Conservation (phyloP, 1,140 invertebrate genomes). For the Andricus grossulariae region DNA sequence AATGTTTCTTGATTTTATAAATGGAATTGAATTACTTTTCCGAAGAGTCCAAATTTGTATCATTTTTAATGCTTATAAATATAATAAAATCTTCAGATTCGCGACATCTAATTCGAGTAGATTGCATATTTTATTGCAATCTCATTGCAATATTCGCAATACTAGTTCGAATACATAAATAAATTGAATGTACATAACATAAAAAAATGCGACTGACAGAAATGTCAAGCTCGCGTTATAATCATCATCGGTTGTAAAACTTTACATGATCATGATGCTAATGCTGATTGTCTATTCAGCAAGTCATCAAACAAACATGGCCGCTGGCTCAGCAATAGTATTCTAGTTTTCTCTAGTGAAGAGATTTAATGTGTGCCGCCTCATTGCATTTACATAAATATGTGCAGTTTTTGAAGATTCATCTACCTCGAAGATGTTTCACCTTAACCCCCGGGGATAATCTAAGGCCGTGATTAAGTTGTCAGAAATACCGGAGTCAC, state of each 20-base stretch:
- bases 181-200: no score
- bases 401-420: slow-evolving; percentile 66
- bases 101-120: no score
- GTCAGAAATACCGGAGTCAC: slow-evolving; percentile 72
- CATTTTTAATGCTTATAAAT: no score
- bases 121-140: no score
- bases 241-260: no score
- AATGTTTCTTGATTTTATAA: neutral
- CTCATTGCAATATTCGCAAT: no score
- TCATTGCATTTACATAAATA: slow-evolving; percentile 69
- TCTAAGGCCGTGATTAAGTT: slow-evolving; percentile 68
- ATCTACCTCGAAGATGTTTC: slow-evolving; percentile 48
- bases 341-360: slow-evolving; percentile 52
- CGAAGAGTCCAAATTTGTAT: no score
- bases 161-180: no score
- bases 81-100: no score
- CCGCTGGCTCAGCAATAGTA: slow-evolving; percentile 55
- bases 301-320: slow-evolving; percentile 62
- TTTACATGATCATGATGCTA: no score
- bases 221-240: no score
- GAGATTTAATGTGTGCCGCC: slow-evolving; percentile 36
- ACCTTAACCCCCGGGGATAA: slow-evolving; percentile 45
- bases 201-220: no score
- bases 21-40: neutral
- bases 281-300: slow-evolving; percentile 41